Evolutionary conservation across 2,797 vertebrate genomes (phyloP).

Genomic region (Halcyon leucocephala): DNA sequence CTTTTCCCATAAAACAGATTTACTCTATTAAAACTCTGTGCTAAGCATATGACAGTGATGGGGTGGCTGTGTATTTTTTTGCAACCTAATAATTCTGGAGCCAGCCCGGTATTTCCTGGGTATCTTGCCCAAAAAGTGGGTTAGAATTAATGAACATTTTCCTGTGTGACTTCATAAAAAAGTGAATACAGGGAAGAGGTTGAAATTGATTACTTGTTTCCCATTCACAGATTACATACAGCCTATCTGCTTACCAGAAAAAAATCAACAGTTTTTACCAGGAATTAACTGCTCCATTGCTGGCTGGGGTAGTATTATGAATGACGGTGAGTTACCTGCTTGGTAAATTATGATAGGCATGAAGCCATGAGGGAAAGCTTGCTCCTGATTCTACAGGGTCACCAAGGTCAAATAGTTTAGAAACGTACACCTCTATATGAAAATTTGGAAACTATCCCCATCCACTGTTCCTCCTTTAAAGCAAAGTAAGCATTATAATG

Average conservation of each 20-base stretch:
- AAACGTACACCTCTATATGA: not conserved
- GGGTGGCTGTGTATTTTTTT: not conserved
- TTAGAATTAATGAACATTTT: not conserved
- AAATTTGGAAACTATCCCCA: not conserved
- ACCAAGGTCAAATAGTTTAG: not conserved
- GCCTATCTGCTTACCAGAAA: constrained; percentile 88
- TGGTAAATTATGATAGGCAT: not conserved
- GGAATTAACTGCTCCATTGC: constrained; percentile 87
- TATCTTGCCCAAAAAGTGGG: not conserved
- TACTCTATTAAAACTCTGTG: not conserved
- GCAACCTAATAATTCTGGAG: not conserved
- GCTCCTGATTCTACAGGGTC: not conserved
- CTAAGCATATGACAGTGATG: not conserved
- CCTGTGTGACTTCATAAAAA: not conserved
- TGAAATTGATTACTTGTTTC: not conserved
- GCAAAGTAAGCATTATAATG: not conserved
- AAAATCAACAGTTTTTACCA: constrained; percentile 73
- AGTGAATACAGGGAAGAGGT: not conserved
- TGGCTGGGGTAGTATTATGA: constrained; percentile 85
- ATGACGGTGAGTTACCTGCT: constrained; percentile 76
- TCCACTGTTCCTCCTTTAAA: not conserved
- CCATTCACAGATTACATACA: constrained; percentile 83
- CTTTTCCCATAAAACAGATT: not conserved
- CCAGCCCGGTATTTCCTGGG: not conserved
- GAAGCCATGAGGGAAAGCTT: not conserved